Base-by-base conservation (phyloP, 2,113 vertebrate species). In the Misgurnus anguillicaudatus region DNA sequence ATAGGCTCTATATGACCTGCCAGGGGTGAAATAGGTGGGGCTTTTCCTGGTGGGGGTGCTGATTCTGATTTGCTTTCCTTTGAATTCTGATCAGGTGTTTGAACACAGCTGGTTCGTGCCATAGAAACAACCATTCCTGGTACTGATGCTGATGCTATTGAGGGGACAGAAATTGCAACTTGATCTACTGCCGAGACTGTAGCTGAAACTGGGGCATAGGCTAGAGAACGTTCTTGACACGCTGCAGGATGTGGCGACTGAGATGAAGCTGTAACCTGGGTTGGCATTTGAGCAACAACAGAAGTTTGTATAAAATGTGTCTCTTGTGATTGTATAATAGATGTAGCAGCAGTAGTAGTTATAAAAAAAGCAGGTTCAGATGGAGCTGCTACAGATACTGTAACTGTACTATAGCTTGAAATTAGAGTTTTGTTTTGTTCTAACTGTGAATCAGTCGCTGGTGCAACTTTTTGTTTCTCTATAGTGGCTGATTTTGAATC, bases 161-260 rank as follows among this genome's bases (percentile, higher is more conserved):
- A 16, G 19, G n/a, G 13, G 64, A 48, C 21, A 84, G 67, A 80
- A 45, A 74, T 53, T 68, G 68, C 67, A 3, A 4, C 57, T 72
- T 77, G 17, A 58, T 61, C 39, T 36, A 62, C 41, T 16, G 38
- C 31, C 71, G 72, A 60, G 42, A 91, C 71, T 66, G 86, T 86
- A 39, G 87, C 85, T 85, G 86, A 87, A 80, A 81, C 47, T 41
- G 80, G 51, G 78, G 69, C n/a, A 77, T 83, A 47, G 67, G 74
- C 5, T 70, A 67, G 31, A 24, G 67, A 74, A 36, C 84, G 83
- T 10, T 65, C 17, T 77, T 77, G 36, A 78, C 73, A 82, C 81
- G 82, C 83, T 80, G 45, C 9, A 13, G 19, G 11, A 66, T 79
- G 31, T 83, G 75, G 58, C 64, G 24, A 53, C 2, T 45, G 36